Evolutionary conservation across 2,113 vertebrate genomes (phyloP).

Genomic region (Opisthocomus hoazin): DNA sequence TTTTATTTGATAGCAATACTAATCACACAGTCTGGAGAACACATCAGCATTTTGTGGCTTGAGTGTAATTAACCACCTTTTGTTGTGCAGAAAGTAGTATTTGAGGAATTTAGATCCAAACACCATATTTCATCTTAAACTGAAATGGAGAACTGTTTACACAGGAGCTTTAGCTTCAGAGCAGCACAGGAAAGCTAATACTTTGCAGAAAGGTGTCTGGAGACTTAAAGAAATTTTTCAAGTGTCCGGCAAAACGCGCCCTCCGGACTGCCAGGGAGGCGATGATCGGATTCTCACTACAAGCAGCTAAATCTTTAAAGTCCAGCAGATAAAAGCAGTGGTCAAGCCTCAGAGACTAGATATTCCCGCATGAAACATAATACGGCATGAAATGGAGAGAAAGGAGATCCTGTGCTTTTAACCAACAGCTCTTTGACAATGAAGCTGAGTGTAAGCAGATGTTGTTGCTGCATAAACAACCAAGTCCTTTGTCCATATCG

Average conservation of each 20-base stretch:
- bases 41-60: background rate
- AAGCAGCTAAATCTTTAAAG: constrained; percentile 73
- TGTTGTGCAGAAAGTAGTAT: background rate
- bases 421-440: constrained; percentile 53
- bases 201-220: constrained; percentile 35
- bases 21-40: background rate
- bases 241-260: background rate
- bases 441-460: constrained; percentile 63
- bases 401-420: constrained; percentile 56
- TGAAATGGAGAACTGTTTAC: constrained; percentile 27
- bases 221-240: constrained; percentile 40
- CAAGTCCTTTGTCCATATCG: constrained; percentile 57
- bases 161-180: constrained; percentile 1
- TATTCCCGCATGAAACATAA: constrained; percentile 48
- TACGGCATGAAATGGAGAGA: constrained; percentile 53
- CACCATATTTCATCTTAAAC: constrained; percentile 5
- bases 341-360: constrained; percentile 38
- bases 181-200: constrained; percentile 26
- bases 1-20: background rate
- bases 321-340: constrained; percentile 73
- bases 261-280: background rate
- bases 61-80: background rate
- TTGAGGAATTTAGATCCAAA: background rate
- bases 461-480: constrained; percentile 58
- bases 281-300: constrained; percentile 68